A percentile compares a stretch with the other conserved stretches of the same genome.
phyloP scores from a whole-genome alignment of 2,888 invertebrate genomes.

The Sinelater perroti region DNA sequence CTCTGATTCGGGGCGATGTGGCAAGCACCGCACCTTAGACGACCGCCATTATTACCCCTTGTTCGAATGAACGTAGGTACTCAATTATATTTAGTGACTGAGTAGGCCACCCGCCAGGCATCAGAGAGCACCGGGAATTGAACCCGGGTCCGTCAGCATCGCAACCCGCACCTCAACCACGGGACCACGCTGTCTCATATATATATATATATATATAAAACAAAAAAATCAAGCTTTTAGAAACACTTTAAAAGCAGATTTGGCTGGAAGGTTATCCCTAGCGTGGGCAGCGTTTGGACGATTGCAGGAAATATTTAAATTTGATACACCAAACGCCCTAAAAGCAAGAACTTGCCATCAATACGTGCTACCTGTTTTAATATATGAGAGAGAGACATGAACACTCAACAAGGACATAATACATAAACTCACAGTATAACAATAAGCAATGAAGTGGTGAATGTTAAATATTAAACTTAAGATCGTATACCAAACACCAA shows the following conservation, averaged over 20 bases:
- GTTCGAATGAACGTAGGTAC: too few relatives aligned
- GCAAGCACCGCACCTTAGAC: too few relatives aligned
- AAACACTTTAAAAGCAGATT: constrained; percentile 9
- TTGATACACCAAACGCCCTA: constrained; percentile 6
- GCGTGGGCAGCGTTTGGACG: constrained; percentile 9
- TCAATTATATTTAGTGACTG: too few relatives aligned
- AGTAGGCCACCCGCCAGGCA: too few relatives aligned
- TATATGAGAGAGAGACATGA: not conserved
- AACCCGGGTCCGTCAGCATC: too few relatives aligned
- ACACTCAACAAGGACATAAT: constrained; percentile 5
- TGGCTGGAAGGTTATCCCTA: not conserved
- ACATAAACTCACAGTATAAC: not conserved
- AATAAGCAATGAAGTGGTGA: constrained; percentile 2
- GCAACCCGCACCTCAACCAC: too few relatives aligned
- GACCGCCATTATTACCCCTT: too few relatives aligned
- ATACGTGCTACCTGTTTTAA: constrained; percentile 1
- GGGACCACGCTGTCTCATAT: too few relatives aligned
- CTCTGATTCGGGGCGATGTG: too few relatives aligned
- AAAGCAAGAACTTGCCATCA: constrained; percentile 6
- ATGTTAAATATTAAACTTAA: not conserved
- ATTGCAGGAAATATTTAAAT: constrained; percentile 2
- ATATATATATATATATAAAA: not conserved
- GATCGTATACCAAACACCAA: too few relatives aligned
- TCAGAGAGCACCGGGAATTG: too few relatives aligned
- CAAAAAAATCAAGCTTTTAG: constrained; percentile 2